Base-by-base conservation (phyloP, 2,797 vertebrate species). In the Dermochelys coriacea region DNA sequence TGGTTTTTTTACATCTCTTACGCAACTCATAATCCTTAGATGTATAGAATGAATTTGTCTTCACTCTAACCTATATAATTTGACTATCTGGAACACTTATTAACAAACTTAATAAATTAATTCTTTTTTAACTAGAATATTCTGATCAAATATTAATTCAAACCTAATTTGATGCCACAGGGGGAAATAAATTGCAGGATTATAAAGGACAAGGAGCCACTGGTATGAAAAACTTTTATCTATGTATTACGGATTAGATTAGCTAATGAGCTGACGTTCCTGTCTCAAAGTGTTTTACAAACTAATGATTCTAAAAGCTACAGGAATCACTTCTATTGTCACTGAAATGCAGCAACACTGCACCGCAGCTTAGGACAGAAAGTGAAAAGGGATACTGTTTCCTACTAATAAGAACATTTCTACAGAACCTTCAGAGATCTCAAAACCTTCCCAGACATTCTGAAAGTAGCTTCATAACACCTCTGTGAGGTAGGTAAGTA, bases 21-120 rank as follows among this genome's bases (percentile, higher is more conserved):
- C 2, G 1, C 5, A 87, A 49, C 54, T 45, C 27, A 1, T 6
- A 52, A 77, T 3, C n/a, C 78, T 29, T 0, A 31, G 2, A 19
- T 10, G 29, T 54, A 47, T 16, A 80, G 31, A 75, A 52, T n/a
- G 61, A 34, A 19, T 75, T 92, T 77, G 75, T 82, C 82, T 92
- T 52, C 12, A 18, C 50, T 68, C 12, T 1, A 14, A 16, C n/a
- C 52, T 71, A 27, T 37, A 23, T 45, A 45, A 45, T 16, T 75
- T 45, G 25, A 74, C 27, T 47, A 3, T 45, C 37, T 75, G 45
- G 41, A 45, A 47, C 14, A 47, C 45, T 45, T 14, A 47, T 14
- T 75, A 45, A 47, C 71, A 25, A 68, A 21, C 21, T 41, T 12
- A 19, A 37, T 41, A 12, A 71, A 71, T 41, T 71, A 37, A 23